Conservation (phyloP, 2,888 invertebrate species). For the Brachyopa scutellaris region DNA sequence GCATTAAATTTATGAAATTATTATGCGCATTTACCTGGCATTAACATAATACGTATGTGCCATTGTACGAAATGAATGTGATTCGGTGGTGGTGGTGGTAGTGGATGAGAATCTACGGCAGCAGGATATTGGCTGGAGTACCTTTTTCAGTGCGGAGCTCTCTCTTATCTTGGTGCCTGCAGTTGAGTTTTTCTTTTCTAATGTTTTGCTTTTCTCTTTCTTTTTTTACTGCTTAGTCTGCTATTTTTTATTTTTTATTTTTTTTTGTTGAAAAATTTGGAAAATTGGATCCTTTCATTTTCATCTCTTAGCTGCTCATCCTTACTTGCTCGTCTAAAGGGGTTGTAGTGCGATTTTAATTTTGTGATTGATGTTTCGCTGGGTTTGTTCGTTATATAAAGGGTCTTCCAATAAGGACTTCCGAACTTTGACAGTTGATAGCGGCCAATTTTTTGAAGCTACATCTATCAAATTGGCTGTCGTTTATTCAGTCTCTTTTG, state of each 20-base stretch:
- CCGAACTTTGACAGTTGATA: too few species aligned
- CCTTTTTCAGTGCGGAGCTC: slow-evolving; percentile 42
- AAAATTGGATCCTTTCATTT: slow-evolving; percentile 70
- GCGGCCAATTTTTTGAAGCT: too few species aligned
- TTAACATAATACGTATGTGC: slow-evolving; percentile 72
- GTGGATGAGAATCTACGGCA: background rate
- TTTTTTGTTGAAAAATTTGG: slow-evolving; percentile 64
- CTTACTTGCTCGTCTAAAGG: too few species aligned
- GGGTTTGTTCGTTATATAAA: too few species aligned
- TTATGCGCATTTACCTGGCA: slow-evolving; percentile 73
- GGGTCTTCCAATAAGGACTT: too few species aligned
- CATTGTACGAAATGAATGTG: slow-evolving; percentile 61
- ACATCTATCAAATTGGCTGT: too few species aligned
- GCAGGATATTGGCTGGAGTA: slow-evolving; percentile 62
- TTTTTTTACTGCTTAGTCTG: slow-evolving; percentile 28
- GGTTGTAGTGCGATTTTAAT: too few species aligned
- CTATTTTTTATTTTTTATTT: too few species aligned
- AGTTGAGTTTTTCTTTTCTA: slow-evolving; percentile 49
- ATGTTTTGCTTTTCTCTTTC: background rate
- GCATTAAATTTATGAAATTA: slow-evolving; percentile 74
- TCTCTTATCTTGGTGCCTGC: slow-evolving; percentile 70
- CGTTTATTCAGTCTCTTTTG: too few species aligned
- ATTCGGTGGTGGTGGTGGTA: background rate
- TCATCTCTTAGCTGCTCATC: slow-evolving; percentile 44
- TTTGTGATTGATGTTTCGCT: too few species aligned